Conservation (phyloP, 1,140 invertebrate genomes). For the Caerostris extrusa region DNA sequence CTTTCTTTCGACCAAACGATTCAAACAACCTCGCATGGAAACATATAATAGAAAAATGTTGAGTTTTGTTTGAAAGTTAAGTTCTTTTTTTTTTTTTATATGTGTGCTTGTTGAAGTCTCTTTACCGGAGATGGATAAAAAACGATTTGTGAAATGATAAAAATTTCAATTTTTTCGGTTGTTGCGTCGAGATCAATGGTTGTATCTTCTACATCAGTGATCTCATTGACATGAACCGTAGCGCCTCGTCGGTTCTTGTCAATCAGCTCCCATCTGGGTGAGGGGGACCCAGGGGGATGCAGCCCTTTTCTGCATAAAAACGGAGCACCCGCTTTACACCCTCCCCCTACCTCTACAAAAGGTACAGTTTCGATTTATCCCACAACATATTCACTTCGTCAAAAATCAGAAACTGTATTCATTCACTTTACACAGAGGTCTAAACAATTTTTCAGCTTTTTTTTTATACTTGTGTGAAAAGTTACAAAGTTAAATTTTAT, state of each 20-base stretch:
- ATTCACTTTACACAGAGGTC: constrained; percentile 6
- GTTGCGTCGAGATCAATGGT: constrained; percentile 52
- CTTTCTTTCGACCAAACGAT: constrained; percentile 3
- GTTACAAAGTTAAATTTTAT: neutral
- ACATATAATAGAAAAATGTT: constrained; percentile 18
- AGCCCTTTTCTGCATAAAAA: constrained; percentile 49
- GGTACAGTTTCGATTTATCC: constrained; percentile 53
- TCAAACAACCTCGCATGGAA: constrained; percentile 56
- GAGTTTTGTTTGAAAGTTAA: constrained; percentile 26
- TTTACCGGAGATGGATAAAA: constrained; percentile 6
- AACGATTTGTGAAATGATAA: constrained; percentile 50
- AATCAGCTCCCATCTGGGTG: constrained; percentile 65
- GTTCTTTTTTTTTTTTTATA: constrained; percentile 4
- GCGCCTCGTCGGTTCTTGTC: constrained; percentile 61
- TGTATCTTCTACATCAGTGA: constrained; percentile 55
- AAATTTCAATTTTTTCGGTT: constrained; percentile 59
- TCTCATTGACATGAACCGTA: constrained; percentile 49
- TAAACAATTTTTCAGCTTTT: neutral
- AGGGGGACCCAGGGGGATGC: constrained; percentile 2
- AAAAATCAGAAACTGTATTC: constrained; percentile 49
- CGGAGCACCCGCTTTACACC: neutral
- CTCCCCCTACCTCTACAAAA: neutral
- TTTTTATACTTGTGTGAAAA: neutral
- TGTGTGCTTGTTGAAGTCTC: constrained; percentile 17
- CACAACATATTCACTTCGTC: constrained; percentile 44